A percentile compares a stretch with the other conserved stretches of the same genome.
These are phyloP conservation scores for Rhea americana DNA, from an alignment of 2,113 vertebrate species.

Conservation along the genomic window DNA sequence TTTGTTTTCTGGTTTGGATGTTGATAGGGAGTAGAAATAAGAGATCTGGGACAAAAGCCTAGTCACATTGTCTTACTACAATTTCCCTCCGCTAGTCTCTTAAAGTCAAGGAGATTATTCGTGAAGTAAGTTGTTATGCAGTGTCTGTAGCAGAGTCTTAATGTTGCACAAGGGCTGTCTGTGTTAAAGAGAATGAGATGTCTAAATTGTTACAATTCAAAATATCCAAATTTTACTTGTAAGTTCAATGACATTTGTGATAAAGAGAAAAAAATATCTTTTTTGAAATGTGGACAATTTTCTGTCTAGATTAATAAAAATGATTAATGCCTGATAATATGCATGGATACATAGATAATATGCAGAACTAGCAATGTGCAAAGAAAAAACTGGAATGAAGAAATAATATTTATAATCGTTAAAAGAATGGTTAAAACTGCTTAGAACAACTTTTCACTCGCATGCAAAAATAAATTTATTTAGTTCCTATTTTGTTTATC, in stretches of 20 bases:
- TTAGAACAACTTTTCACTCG: not conserved
- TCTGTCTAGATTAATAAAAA: not conserved
- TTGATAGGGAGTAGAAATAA: not conserved
- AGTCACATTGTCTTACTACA: not conserved
- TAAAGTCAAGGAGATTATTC: not conserved
- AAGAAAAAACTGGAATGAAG: not conserved
- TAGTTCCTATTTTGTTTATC: not conserved
- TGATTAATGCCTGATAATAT: not conserved
- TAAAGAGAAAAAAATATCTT: not conserved
- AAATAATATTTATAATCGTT: not conserved
- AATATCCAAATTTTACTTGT: not conserved
- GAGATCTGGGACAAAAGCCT: not conserved
- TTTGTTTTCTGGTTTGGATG: constrained; percentile 6
- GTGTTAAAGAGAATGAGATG: not conserved
- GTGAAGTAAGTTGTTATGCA: not conserved
- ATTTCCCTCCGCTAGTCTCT: not conserved
- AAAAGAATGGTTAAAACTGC: not conserved
- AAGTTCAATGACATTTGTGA: not conserved
- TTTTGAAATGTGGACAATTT: not conserved
- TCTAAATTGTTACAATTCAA: not conserved
- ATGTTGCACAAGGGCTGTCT: not conserved
- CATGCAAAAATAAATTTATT: not conserved
- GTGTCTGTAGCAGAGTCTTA: not conserved
- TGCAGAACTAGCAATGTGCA: not conserved
- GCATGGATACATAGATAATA: not conserved